These are phyloP conservation scores for Pangasius macronema DNA, from an alignment of 2,797 vertebrate species.

Conservation along the genomic window DNA sequence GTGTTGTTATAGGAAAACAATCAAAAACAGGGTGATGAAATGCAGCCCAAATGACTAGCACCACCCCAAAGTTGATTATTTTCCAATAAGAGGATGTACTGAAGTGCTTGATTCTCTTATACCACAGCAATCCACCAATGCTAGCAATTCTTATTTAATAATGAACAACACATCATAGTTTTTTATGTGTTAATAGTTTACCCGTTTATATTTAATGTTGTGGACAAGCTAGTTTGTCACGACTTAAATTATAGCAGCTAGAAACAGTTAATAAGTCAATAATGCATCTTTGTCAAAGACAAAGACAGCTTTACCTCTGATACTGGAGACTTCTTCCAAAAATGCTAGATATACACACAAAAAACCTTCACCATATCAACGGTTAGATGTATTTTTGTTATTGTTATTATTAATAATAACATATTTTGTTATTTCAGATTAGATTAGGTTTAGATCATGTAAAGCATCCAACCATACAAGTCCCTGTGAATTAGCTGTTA, in stretches of 20 bases:
- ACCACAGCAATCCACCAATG: neutral
- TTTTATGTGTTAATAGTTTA: neutral
- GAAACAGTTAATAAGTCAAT: neutral
- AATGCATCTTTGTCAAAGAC: neutral
- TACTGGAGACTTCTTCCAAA: neutral
- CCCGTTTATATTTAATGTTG: neutral
- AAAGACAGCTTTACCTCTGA: neutral
- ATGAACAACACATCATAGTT: neutral
- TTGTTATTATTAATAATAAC: no score
- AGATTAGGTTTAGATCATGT: neutral
- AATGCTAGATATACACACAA: neutral
- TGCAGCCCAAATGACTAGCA: neutral
- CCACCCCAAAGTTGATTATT: neutral
- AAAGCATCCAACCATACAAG: no score
- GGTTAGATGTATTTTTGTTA: neutral
- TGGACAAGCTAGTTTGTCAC: neutral
- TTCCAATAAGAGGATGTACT: neutral
- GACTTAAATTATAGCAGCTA: neutral
- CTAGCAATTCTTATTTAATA: no score
- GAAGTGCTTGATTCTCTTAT: neutral
- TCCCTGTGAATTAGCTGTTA: neutral
- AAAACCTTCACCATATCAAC: neutral
- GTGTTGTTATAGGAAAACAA: neutral
- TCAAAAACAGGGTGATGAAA: neutral
- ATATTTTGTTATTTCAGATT: neutral